Conservation (phyloP, 2,113 vertebrate genomes). For the Centropristis striata region DNA sequence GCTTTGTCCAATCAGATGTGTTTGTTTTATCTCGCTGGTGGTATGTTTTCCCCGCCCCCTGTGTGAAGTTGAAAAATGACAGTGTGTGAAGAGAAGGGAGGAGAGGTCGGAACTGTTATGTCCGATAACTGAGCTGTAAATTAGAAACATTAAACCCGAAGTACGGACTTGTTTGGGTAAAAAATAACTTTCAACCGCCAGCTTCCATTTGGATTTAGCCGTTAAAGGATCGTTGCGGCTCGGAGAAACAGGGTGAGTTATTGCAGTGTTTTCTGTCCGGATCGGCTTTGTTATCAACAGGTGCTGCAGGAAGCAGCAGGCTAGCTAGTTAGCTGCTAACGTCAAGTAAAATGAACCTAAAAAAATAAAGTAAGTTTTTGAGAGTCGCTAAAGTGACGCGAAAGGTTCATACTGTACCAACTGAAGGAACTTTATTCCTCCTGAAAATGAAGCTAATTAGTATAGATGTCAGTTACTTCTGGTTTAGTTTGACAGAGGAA, state of each 20-base stretch:
- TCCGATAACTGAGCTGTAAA: conserved; percentile 12
- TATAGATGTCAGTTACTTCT: not conserved
- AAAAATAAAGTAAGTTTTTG: not conserved
- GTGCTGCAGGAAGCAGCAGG: conserved; percentile 69
- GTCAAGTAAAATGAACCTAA: not conserved
- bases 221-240: not conserved
- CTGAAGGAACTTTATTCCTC: fast-evolving
- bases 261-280: conserved; percentile 21
- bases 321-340: conserved; percentile 70
- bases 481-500: conserved; percentile 20
- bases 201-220: not conserved
- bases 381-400: fast-evolving
- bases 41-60: conserved; percentile 56
- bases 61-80: conserved; percentile 65
- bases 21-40: conserved; percentile 44
- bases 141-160: not conserved
- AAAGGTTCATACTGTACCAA: not conserved
- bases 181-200: not conserved
- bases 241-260: conserved; percentile 63
- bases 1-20: conserved; percentile 61
- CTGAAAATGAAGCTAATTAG: not conserved
- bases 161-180: not conserved
- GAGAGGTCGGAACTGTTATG: not conserved
- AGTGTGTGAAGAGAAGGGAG: conserved; percentile 40
- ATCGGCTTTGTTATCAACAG: conserved; percentile 84